Evolutionary conservation across 2,797 vertebrate species (phyloP).

Genomic region (Semotilus atromaculatus): DNA sequence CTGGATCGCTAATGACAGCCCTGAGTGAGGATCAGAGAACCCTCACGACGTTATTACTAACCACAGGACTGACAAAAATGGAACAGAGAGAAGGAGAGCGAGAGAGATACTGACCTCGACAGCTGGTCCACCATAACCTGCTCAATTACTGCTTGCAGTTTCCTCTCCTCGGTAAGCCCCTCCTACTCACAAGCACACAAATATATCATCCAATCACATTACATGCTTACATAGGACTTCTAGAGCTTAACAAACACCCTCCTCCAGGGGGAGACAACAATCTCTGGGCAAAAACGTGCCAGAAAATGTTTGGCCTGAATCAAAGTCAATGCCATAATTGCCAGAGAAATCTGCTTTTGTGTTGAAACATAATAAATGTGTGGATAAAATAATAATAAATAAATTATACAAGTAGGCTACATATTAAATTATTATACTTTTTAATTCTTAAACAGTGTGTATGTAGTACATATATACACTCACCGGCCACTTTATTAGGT

Average conservation of each 20-base stretch:
- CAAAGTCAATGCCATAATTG: not conserved
- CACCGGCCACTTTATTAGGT: no score
- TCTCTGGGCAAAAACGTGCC: not conserved
- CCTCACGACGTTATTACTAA: conserved; percentile 32
- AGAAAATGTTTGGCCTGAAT: not conserved
- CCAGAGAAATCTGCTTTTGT: not conserved
- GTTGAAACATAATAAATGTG: not conserved
- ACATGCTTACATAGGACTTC: not conserved
- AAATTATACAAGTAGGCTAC: no score
- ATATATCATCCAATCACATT: conserved; percentile 23
- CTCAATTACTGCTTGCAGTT: conserved; percentile 77
- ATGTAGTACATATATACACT: no score
- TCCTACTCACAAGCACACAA: conserved; percentile 72
- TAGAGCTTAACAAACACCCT: conserved; percentile 5
- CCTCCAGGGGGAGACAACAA: conserved; percentile 1
- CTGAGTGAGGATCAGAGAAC: conserved; percentile 59
- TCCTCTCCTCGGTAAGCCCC: conserved; percentile 74
- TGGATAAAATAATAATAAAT: not conserved
- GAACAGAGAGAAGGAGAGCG: not conserved
- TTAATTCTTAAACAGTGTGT: no score
- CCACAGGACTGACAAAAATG: conserved; percentile 18
- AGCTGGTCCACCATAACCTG: conserved; percentile 83
- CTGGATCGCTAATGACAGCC: conserved; percentile 83
- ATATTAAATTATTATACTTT: no score
- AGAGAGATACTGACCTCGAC: conserved; percentile 59